Base-by-base conservation (phyloP, 2,797 vertebrate species). In the Pitangus sulphuratus region DNA sequence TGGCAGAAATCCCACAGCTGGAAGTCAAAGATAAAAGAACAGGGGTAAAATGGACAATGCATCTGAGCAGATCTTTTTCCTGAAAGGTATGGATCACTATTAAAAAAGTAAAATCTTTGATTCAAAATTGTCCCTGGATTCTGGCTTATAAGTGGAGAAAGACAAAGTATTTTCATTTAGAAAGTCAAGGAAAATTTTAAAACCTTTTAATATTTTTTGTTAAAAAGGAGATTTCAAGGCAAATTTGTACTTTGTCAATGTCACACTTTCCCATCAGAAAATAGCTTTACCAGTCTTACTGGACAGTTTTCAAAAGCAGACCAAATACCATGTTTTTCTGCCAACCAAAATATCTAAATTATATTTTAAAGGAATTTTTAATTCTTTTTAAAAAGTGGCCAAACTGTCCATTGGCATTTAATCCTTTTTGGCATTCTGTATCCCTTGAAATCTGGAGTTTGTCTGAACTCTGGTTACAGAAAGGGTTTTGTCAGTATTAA, bases 291-390 rank as follows among this genome's bases (percentile, higher is more conserved):
- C 14, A 16, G 6, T 66, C 31, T 78, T 75, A 45, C 6, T 57
- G 37, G 11, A 45, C 22, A 47, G 22, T 90, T 92, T 90, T 79
- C 80, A 84, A 90, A 19, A 71, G 51, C 39, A 78, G 61, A 57
- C 8, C 20, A 71, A 64, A 66, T 39, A 66, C 18, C 6, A 60
- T 42, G 6, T 24, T 80, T 70, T 74, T 57, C 14, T 74, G 47
- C 30, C n/a, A 61, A 42, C 2, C 16, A 68, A 85, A 68, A n/a
- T 17, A 42, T 53, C 15, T 33, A 2, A 60, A 50, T 85, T 78
- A 4, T 70, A 57, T 76, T 48, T 5, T 3, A 62, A 76, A 61
- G 20, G 0, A 42, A 37, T 25, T 56, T 15, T 28, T 3, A 68
- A 62, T 8, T 44, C 8, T 37, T 48, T 39, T 75, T 28, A 1